A percentile compares a stretch with the other conserved stretches of the same genome.
These are phyloP conservation scores for Pteromalus puparum DNA, from an alignment of 1,140 invertebrate species.

Conservation along the genomic window DNA sequence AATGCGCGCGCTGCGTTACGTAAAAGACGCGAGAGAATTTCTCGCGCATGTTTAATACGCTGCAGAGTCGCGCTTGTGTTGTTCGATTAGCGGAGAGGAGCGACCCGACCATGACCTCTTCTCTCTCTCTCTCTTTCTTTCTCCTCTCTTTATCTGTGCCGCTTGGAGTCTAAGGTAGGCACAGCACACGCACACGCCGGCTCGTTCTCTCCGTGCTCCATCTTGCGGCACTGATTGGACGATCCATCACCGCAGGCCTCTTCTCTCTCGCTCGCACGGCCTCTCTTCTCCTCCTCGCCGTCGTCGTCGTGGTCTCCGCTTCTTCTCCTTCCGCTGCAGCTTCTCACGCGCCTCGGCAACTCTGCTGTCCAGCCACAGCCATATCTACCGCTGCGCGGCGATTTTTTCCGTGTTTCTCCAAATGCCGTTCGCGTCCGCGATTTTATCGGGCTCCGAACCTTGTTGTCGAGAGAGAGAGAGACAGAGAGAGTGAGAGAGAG, in stretches of 20 bases:
- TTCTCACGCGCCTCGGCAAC: no score
- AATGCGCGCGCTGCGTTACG: not conserved
- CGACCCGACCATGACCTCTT: slow-evolving; percentile 75
- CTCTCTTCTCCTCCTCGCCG: slow-evolving; percentile 47
- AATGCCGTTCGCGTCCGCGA: slow-evolving; percentile 39
- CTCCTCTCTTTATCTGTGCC: slow-evolving; percentile 59
- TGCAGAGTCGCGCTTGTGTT: slow-evolving; percentile 62
- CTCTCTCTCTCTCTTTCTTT: slow-evolving; percentile 57
- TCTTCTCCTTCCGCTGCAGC: not conserved
- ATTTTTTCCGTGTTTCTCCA: slow-evolving; percentile 48
- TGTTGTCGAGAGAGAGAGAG: not conserved
- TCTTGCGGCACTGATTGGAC: slow-evolving; percentile 77
- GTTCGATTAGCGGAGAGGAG: slow-evolving; percentile 73
- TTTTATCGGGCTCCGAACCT: slow-evolving; percentile 39
- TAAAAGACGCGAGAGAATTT: slow-evolving; percentile 5
- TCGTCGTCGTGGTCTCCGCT: not conserved
- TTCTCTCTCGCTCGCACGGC: slow-evolving; percentile 50
- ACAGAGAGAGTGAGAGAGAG: no score
- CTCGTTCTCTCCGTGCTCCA: slow-evolving; percentile 69
- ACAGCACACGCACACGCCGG: slow-evolving; percentile 52
- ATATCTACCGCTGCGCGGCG: no score
- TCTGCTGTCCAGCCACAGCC: no score
- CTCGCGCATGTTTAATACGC: not conserved
- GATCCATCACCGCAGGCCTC: slow-evolving; percentile 73
- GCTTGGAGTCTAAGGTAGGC: slow-evolving; percentile 64